Evolutionary conservation across 2,888 invertebrate genomes (phyloP).

Genomic region (Tridacna gigas): DNA sequence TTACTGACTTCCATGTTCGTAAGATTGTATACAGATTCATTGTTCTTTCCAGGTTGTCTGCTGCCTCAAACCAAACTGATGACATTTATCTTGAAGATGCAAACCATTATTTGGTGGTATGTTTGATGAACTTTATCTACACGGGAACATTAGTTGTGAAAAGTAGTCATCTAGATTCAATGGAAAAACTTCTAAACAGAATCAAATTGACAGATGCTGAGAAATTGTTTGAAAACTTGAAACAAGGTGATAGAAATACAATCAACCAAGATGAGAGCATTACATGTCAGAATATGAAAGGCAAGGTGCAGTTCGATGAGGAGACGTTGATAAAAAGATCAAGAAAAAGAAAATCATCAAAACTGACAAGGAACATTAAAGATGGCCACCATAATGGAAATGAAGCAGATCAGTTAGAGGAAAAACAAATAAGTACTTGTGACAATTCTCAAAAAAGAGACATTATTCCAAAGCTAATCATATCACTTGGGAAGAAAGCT

Average conservation of each 20-base stretch:
- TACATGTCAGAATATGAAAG: background rate
- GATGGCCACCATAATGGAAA: background rate
- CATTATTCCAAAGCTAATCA: background rate
- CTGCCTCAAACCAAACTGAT: background rate
- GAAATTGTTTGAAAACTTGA: background rate
- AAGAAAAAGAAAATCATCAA: slow-evolving; percentile 10
- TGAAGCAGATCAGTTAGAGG: background rate
- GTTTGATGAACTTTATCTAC: slow-evolving; percentile 33
- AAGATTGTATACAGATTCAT: no score
- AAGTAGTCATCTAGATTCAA: background rate
- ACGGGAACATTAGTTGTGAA: slow-evolving; percentile 29
- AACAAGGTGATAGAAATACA: background rate
- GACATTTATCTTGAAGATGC: slow-evolving; percentile 16
- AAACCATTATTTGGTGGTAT: slow-evolving; percentile 9
- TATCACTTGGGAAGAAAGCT: background rate
- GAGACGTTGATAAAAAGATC: background rate
- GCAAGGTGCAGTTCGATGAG: background rate
- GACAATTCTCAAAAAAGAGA: background rate
- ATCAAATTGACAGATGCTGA: slow-evolving; percentile 5
- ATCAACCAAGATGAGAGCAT: background rate
- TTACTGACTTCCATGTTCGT: no score
- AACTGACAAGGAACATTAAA: background rate
- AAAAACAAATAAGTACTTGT: background rate
- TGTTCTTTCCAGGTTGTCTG: slow-evolving; percentile 2
- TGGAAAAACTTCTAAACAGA: slow-evolving; percentile 15